Base-by-base conservation (phyloP, 2,888 invertebrate species). In the Ichneumoninae sp. region DNA sequence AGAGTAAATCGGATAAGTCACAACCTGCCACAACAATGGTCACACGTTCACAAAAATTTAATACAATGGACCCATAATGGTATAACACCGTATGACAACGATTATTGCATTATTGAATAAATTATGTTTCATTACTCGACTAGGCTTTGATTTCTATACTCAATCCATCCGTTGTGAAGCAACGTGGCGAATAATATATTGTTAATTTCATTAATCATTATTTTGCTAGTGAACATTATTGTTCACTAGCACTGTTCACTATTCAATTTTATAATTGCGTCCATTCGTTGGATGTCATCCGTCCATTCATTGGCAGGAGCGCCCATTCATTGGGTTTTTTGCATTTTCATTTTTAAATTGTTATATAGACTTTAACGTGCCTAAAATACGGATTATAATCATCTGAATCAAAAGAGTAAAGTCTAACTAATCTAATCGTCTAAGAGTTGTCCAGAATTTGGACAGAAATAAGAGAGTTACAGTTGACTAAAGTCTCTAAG, bases 1-100 rank as follows among this genome's bases (percentile, higher is more conserved):
- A 30, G n/a, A 65, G n/a, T n/a, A 65, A 65, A 65, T 65, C 36
- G n/a, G 36, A 33, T 36, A 66, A 47, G 47, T 0, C 47, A 16
- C 47, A 13, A 19, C n/a, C 65, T 40, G 7, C 16, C n/a, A 66
- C n/a, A n/a, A 66, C 5, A 19, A 66, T 66, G 40, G 40, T 40
- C 36, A 66, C 65, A 40, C 40, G 40, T 19, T 40, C 65, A 19
- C 1, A 36, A 66, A 66, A 66, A 66, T 6, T 5, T 10, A 47
- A 0, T 47, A 47, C 47, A 47, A 10, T 3, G 3, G 47, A 47
- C 47, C 7, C 47, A 47, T 47, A 47, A 22, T 22, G 22, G 7
- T 47, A 47, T 47, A 16, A 47, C 13, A 47, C 22, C 22, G 13
- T 47, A 47, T 47, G 13, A 10, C 10, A 16, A 47, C 13, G 16